These are phyloP conservation scores for Saccostrea glomerata DNA, from an alignment of 1,140 invertebrate species.

Conservation along the genomic window DNA sequence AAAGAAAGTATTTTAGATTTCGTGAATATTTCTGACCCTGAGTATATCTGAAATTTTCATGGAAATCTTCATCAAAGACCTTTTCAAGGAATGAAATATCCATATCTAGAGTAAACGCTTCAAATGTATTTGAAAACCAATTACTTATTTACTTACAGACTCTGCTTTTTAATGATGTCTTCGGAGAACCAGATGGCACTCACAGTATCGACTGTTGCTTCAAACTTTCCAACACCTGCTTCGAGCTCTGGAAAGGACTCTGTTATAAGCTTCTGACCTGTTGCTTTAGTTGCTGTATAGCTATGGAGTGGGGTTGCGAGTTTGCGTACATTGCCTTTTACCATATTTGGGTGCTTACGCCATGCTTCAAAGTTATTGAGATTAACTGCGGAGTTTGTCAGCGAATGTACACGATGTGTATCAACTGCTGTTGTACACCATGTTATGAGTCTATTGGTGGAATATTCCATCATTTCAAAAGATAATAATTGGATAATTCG, in stretches of 20 bases:
- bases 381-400: constrained; percentile 84
- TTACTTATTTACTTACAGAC: constrained; percentile 2
- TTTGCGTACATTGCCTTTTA: constrained; percentile 87
- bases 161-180: constrained; percentile 85
- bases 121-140: too few relatives aligned
- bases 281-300: constrained; percentile 84
- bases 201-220: constrained; percentile 87
- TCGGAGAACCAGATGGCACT: constrained; percentile 87
- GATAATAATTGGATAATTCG: background rate
- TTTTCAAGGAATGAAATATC: too few relatives aligned
- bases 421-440: constrained; percentile 79
- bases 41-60: too few relatives aligned
- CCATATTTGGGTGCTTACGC: constrained; percentile 77
- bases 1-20: too few relatives aligned
- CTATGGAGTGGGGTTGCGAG: constrained; percentile 84
- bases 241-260: constrained; percentile 83
- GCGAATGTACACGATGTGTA: constrained; percentile 81
- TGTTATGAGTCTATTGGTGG: constrained; percentile 45
- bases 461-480: constrained; percentile 36
- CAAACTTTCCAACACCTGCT: constrained; percentile 85
- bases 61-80: too few relatives aligned
- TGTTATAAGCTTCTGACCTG: constrained; percentile 86
- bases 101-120: too few relatives aligned
- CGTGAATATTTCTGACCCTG: too few relatives aligned
- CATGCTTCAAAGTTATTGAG: constrained; percentile 66